Percentiles rank a stretch among this genome's conserved stretches.
Evolutionary conservation across 2,888 invertebrate genomes (phyloP).

Genomic region (Uloborus plumipes): DNA sequence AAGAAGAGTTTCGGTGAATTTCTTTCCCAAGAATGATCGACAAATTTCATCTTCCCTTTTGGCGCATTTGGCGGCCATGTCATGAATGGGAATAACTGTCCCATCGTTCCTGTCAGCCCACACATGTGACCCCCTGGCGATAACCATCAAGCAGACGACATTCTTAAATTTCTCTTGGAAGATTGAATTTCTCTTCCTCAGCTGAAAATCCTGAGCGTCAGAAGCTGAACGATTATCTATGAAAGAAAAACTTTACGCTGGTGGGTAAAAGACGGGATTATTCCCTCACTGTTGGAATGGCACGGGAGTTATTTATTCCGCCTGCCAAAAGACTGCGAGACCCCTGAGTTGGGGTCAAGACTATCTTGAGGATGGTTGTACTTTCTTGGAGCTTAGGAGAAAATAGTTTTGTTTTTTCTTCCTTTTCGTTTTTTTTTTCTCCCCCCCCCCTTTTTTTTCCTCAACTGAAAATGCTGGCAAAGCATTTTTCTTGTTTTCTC

Average conservation of each 20-base stretch:
- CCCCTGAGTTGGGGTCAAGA: constrained; percentile 36
- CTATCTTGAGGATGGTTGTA: neutral
- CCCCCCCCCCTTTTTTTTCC: no score
- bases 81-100: neutral
- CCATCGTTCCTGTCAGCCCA: constrained; percentile 15
- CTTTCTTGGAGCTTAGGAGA: no score
- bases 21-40: no score
- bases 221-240: neutral
- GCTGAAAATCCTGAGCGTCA: no score
- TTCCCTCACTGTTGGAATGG: neutral
- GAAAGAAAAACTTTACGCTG: constrained; percentile 17
- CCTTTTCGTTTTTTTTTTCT: no score
- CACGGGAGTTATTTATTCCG: constrained; percentile 43
- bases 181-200: constrained; percentile 34
- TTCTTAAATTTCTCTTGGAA: constrained; percentile 38
- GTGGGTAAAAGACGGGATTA: no score
- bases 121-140: constrained; percentile 29
- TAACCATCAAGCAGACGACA: constrained; percentile 43
- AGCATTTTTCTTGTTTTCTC: no score
- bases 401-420: no score
- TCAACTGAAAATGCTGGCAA: no score
- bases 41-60: no score
- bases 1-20: no score
- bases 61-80: constrained; percentile 25
- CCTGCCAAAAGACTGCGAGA: constrained; percentile 36